These are phyloP conservation scores for Corythornis vintsioides DNA, from an alignment of 2,113 vertebrate genomes.

Conservation along the genomic window DNA sequence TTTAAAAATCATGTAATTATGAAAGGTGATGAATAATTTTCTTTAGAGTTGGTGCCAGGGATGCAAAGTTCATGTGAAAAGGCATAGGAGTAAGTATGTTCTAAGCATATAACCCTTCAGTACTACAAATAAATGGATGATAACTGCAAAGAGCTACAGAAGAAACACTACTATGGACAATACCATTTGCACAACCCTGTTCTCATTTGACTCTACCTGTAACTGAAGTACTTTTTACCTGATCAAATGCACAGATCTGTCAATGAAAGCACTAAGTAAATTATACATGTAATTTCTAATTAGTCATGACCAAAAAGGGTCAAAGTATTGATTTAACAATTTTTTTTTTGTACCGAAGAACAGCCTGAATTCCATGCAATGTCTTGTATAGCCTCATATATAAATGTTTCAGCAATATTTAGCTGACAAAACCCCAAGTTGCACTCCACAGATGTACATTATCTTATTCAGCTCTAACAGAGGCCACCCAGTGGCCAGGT, in stretches of 20 bases:
- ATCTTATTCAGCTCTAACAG: background rate
- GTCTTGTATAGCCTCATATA: background rate
- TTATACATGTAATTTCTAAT: background rate
- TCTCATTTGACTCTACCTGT: background rate
- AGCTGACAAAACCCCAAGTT: background rate
- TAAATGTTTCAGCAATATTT: background rate
- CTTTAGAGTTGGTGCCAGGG: background rate
- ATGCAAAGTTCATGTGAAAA: background rate
- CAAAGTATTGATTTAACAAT: background rate
- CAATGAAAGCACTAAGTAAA: background rate
- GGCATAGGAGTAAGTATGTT: background rate
- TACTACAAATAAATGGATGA: background rate
- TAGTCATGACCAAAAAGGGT: background rate
- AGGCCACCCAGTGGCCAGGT: conserved; percentile 9
- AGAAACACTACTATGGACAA: background rate
- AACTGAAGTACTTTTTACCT: background rate
- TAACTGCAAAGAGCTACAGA: background rate
- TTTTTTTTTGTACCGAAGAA: background rate
- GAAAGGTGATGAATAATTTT: background rate
- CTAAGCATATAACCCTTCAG: background rate
- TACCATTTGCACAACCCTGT: background rate
- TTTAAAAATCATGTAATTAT: background rate
- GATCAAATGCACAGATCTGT: background rate
- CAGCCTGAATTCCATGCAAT: background rate
- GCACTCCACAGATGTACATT: background rate